Percentiles rank a stretch among this genome's conserved stretches.
Conservation (phyloP, 2,113 vertebrate species). For the Panurus biarmicus region DNA sequence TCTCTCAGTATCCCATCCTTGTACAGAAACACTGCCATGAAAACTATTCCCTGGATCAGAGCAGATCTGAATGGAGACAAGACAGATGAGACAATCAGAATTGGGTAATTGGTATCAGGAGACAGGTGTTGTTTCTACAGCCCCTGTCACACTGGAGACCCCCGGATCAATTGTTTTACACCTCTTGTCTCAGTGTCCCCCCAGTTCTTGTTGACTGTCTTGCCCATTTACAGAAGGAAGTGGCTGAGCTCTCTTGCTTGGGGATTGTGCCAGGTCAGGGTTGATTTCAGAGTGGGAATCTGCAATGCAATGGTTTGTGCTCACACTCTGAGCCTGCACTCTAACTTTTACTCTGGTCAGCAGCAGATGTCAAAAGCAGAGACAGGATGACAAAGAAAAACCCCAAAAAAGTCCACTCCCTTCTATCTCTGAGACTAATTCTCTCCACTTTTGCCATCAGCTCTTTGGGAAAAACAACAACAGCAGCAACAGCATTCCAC, state of each 20-base stretch:
- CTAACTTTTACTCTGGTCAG: background rate
- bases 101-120: background rate
- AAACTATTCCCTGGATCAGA: background rate
- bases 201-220: background rate
- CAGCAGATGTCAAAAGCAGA: background rate
- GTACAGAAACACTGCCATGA: background rate
- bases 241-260: background rate
- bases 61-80: background rate
- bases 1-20: background rate
- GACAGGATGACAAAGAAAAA: background rate
- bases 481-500: background rate
- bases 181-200: background rate
- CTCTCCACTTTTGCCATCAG: background rate
- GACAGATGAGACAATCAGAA: fast-evolving
- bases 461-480: background rate
- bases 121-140: background rate
- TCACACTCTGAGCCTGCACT: background rate
- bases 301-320: background rate
- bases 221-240: background rate
- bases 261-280: background rate
- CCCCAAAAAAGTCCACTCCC: fast-evolving
- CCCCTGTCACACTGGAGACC: background rate
- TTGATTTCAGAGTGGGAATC: background rate
- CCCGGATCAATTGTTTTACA: background rate
- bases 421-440: background rate